phyloP scores from a whole-genome alignment of 2,797 vertebrate genomes.

The Crocodylus rhombifer region DNA sequence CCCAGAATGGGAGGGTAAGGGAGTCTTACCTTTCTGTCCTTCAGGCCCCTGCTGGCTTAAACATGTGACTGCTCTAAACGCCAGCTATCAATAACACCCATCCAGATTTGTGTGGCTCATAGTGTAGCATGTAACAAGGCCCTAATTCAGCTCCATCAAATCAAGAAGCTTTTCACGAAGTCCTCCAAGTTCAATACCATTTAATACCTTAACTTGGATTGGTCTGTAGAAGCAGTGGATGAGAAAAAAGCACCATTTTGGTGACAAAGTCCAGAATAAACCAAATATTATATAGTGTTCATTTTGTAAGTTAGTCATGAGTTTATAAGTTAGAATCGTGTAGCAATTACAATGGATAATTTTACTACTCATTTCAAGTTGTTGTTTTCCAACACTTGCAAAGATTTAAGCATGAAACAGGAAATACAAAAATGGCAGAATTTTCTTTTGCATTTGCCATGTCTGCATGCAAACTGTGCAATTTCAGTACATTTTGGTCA shows the following conservation, averaged over 20 bases:
- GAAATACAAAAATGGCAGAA: neutral
- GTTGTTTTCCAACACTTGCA: conserved; percentile 64
- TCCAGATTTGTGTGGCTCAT: too few species aligned
- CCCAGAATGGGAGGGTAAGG: too few species aligned
- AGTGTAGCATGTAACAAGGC: too few species aligned
- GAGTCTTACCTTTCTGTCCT: too few species aligned
- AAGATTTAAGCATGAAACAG: conserved; percentile 45
- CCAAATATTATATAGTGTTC: conserved; percentile 17
- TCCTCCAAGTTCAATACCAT: neutral
- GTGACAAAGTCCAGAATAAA: neutral
- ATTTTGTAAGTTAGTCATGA: conserved; percentile 1
- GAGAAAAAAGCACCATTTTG: neutral
- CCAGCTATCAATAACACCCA: too few species aligned
- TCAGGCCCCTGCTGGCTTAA: too few species aligned
- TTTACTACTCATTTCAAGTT: conserved; percentile 57
- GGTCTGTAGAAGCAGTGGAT: conserved; percentile 1
- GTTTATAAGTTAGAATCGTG: too few species aligned
- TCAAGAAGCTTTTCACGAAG: neutral
- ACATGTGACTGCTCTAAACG: too few species aligned
- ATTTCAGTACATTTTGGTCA: neutral
- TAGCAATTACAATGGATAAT: neutral
- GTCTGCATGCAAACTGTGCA: neutral
- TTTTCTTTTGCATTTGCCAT: neutral
- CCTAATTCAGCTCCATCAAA: neutral
- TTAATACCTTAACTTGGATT: conserved; percentile 16